These are phyloP conservation scores for Cardiocondyla obscurior DNA, from an alignment of 1,140 invertebrate genomes.

Conservation along the genomic window DNA sequence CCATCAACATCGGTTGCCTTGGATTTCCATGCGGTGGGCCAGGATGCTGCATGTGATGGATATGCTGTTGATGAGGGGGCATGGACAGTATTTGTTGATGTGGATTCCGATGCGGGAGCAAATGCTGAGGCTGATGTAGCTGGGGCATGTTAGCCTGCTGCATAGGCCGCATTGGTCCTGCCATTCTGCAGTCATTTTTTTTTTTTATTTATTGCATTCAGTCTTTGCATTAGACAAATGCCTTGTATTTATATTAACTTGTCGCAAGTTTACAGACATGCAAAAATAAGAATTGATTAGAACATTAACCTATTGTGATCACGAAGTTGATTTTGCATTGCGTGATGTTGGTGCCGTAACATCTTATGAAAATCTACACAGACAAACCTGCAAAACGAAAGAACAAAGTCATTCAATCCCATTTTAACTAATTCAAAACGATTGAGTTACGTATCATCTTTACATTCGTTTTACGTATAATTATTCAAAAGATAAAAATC, in stretches of 20 bases:
- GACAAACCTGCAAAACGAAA: conserved; percentile 6
- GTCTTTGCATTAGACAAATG: not conserved
- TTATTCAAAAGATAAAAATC: not conserved
- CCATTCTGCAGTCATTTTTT: conserved; percentile 73
- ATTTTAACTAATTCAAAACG: conserved; percentile 1
- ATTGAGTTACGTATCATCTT: not conserved
- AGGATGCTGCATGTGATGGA: conserved; percentile 82
- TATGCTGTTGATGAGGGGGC: conserved; percentile 78
- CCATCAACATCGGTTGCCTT: conserved; percentile 80
- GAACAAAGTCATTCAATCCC: not conserved
- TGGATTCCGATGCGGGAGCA: conserved; percentile 78
- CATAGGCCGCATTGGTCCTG: conserved; percentile 82
- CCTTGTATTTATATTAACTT: not conserved
- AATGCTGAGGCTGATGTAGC: conserved; percentile 80
- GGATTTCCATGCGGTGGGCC: conserved; percentile 78
- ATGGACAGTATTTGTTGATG: conserved; percentile 82
- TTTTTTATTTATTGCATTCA: not conserved
- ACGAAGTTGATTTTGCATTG: conserved; percentile 77
- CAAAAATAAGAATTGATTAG: not conserved
- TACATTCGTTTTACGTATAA: not conserved
- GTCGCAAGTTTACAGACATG: not conserved
- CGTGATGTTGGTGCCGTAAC: conserved; percentile 78
- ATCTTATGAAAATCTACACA: conserved; percentile 62
- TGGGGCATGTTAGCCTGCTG: conserved; percentile 82
- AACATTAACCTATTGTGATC: conserved; percentile 75